Evolutionary conservation across 1,140 invertebrate species (phyloP).

Genomic region (Zaprionus africanus): DNA sequence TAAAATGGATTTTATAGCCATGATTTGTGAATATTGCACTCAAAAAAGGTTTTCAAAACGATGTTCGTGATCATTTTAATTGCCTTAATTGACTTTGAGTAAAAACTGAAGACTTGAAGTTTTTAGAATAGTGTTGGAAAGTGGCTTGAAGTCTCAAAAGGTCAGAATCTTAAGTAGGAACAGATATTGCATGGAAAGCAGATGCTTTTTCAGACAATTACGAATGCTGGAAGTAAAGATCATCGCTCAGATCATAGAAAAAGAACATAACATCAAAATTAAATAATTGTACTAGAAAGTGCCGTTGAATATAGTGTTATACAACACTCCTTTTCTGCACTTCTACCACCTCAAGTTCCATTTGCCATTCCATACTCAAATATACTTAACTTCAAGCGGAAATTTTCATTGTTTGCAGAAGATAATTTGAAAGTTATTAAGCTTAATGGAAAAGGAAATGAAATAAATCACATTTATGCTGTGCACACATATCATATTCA

Average conservation of each 20-base stretch:
- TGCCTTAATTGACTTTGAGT: no score
- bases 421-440: neutral
- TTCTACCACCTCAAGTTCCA: no score
- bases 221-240: no score
- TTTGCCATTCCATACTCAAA: no score
- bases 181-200: fast-evolving
- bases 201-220: no score
- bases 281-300: no score
- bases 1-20: neutral
- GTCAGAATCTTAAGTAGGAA: neutral
- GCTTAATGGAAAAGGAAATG: neutral
- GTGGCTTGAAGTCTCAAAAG: neutral
- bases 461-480: neutral
- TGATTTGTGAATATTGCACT: neutral
- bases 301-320: no score
- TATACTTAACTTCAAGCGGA: neutral
- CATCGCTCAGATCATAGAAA: no score
- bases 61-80: no score
- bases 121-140: neutral
- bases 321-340: no score
- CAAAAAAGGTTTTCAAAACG: neutral
- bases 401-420: neutral
- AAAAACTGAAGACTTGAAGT: no score
- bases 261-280: no score
- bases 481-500: neutral